phyloP scores from a whole-genome alignment of 2,113 vertebrate species.

The Gambusia affinis region DNA sequence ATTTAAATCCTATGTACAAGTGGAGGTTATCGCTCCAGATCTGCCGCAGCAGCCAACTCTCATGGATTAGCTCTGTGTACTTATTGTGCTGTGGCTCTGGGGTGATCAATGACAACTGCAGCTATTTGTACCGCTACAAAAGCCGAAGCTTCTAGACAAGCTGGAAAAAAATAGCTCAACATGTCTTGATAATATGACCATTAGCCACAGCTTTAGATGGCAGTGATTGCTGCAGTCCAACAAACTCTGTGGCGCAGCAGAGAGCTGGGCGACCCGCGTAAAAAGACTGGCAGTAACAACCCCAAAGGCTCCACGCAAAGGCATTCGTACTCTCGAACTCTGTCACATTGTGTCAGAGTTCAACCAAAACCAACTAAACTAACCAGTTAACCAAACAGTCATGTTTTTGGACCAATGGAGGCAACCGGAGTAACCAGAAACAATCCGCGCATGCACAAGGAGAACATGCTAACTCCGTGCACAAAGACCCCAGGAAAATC shows the following conservation, averaged over 20 bases:
- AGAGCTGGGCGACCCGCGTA: slow-evolving; percentile 30
- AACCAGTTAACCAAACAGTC: not conserved
- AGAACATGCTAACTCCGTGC: not conserved
- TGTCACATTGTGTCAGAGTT: not conserved
- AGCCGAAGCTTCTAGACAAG: slow-evolving; percentile 66
- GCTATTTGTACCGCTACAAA: slow-evolving; percentile 69
- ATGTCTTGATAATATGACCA: slow-evolving; percentile 58
- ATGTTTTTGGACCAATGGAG: not conserved
- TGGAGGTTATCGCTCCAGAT: slow-evolving; percentile 55
- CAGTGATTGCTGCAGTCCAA: slow-evolving; percentile 41
- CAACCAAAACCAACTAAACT: not conserved
- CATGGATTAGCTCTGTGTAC: slow-evolving; percentile 53
- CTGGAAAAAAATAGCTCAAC: slow-evolving; percentile 36
- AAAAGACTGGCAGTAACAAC: slow-evolving; percentile 42
- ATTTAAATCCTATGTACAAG: slow-evolving; percentile 48
- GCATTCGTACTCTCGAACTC: not conserved
- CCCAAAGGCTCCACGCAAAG: not conserved
- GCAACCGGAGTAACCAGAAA: not conserved
- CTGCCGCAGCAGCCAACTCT: slow-evolving; percentile 46
- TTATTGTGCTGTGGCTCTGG: slow-evolving; percentile 47
- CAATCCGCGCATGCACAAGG: no score
- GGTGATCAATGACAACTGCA: slow-evolving; percentile 59
- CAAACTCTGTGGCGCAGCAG: slow-evolving; percentile 18
- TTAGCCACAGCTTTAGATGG: slow-evolving; percentile 69
- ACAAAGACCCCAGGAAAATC: not conserved